Base-by-base conservation (phyloP, 1,140 invertebrate species). In the Acromyrmex charruanus region DNA sequence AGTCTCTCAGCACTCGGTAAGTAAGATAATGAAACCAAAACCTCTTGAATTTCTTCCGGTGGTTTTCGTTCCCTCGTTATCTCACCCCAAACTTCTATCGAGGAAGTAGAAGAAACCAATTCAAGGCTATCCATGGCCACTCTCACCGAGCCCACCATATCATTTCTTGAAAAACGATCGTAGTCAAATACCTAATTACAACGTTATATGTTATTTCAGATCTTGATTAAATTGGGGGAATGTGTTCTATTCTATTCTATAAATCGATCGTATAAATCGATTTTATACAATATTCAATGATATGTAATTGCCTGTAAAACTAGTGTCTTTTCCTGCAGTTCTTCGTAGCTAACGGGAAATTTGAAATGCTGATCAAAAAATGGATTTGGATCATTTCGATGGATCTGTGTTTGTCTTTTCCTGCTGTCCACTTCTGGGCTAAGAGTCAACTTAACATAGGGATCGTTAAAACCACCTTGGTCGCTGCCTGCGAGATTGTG, bases 301-400 rank as follows among this genome's bases (percentile, higher is more conserved):
- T 18, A 65, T 77, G 7, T 89, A 53, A 71, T 93, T 94, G 95
- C 96, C 95, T 98, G 97, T 18, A 98, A 94, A 65, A 98, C 94
- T 2, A 98, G 92, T 5, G 96, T 97, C 93, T 97, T 98, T 51
- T 97, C 97, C 31, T 96, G 96, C 14, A 98, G 95, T 88, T 98
- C 97, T 66, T 98, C 97, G 79, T 97, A 97, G 10, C 97, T 97
- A 25, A 98, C 97, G 6, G 98, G 98, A 92, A 98, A 98, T 94
- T 98, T 98, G 94, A 98, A 98, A 91, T 98, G 97, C 93, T 98
- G 97, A 94, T 98, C 97, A 92, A 98, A 98, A 94, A 97, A 97
- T 0, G 97, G 97, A 94, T 98, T 98, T 10, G 97, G 96, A 87
- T 98, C 96, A 91, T 97, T 97, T 63, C 97, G 95, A 90, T 97